Evolutionary conservation across 2,797 vertebrate species (phyloP), one percentile per base, ranked within the genome.

Genomic region (Sebastes diploproa): DNA sequence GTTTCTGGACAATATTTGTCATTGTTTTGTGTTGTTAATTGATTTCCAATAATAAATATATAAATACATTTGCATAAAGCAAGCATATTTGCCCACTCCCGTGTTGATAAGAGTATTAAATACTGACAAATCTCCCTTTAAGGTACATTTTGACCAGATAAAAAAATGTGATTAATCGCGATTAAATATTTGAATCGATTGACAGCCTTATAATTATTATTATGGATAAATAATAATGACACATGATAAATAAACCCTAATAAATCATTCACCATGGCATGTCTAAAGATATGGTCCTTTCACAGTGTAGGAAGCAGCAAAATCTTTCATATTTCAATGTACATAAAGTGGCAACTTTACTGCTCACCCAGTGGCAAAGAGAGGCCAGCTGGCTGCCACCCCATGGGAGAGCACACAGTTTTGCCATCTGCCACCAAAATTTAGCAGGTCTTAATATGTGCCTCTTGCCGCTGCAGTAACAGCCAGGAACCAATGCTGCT

Each of bases 381-480:
- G 70, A 80, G 87, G 89, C 91, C 90, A 91, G 90, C 90, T 90
- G 89, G 91, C 89, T 88, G 54, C 83, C 81, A 78, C 84, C 92
- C 86, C 89, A 61, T 89, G 91, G 91, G 92, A 91, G 73, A 72
- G 68, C 88, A 89, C 86, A 88, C 90, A 80, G 92, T 87, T 92
- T 84, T 91, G 80, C 93, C 93, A 94, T 94, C 92, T 93, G 93
- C 82, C 89, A 83, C 84, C 88, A 90, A 91, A 88, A 90, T 90
- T 83, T 84, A 80, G 87, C 89, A 73, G 83, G 83, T 91, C 82
- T 91, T 91, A 89, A 90, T 89, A 78, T 87, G 88, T 63, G 78
- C 75, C 84, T 89, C 87, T 90, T 66, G 85, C 88, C 68, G 62
- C 86, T 85, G 81, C 88, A 79, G 60, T 81, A 90, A 90, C 84